These are phyloP conservation scores for Spheniscus mendiculus DNA, from an alignment of 2,113 vertebrate species.

Conservation along the genomic window DNA sequence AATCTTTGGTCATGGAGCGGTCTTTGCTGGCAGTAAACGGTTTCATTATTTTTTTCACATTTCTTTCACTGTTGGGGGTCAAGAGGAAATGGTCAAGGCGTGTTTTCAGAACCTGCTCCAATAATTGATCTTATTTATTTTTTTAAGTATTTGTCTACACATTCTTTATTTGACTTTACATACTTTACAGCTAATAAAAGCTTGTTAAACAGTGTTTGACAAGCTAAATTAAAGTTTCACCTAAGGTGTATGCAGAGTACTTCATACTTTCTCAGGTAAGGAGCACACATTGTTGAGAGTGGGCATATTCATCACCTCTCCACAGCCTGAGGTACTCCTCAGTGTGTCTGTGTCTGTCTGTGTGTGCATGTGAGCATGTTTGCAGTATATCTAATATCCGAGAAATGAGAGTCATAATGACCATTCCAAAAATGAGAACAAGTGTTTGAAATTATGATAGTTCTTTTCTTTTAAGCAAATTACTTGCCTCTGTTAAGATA, in stretches of 20 bases:
- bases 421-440: not conserved
- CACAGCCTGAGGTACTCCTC: not conserved
- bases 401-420: not conserved
- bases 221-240: not conserved
- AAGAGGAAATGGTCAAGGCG: not conserved
- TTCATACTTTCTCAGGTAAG: not conserved
- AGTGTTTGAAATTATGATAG: not conserved
- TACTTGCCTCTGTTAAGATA: not conserved
- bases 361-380: accelerated
- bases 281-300: not conserved
- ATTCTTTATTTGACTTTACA: not conserved
- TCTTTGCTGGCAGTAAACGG: not conserved
- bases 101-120: not conserved
- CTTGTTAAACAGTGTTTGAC: not conserved
- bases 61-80: not conserved
- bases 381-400: not conserved
- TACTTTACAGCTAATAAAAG: not conserved
- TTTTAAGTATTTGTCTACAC: not conserved
- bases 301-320: not conserved
- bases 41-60: not conserved
- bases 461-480: not conserved
- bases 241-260: not conserved
- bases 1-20: not conserved
- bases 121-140: not conserved
- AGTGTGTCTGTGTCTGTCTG: too few species aligned